A percentile compares a stretch with the other conserved stretches of the same genome.
Evolutionary conservation across 2,797 vertebrate species (phyloP).

Genomic region (Melanogrammus aeglefinus): DNA sequence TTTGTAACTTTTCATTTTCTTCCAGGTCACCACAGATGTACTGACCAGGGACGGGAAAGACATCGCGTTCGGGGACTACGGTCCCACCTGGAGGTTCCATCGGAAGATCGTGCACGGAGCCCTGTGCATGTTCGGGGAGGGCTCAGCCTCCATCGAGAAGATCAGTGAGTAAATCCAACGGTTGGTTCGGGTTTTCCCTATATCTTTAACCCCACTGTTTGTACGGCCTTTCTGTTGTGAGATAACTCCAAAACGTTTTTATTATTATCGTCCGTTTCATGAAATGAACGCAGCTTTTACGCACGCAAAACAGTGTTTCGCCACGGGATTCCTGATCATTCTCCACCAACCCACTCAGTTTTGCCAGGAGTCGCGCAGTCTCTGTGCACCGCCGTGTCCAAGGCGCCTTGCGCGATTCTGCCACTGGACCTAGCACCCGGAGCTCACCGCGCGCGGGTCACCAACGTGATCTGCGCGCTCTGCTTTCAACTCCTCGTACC

Average conservation of each 20-base stretch:
- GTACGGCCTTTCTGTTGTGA: too few relatives aligned
- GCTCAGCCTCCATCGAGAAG: conserved; percentile 80
- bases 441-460: conserved; percentile 81
- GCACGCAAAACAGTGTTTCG: too few relatives aligned
- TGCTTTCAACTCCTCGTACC: conserved; percentile 88
- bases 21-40: conserved; percentile 86
- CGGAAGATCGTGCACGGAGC: conserved; percentile 86
- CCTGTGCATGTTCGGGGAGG: conserved; percentile 86
- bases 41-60: conserved; percentile 88
- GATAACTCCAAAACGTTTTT: too few relatives aligned
- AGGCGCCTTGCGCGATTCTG: conserved; percentile 55
- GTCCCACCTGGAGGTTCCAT: conserved; percentile 86
- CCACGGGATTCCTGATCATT: neutral
- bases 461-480: conserved; percentile 87
- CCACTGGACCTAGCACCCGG: conserved; percentile 77
- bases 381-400: conserved; percentile 73
- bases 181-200: neutral
- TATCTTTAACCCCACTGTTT: neutral
- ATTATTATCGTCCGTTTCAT: too few relatives aligned
- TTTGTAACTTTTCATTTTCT: neutral
- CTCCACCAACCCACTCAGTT: conserved; percentile 72
- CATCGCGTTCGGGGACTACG: conserved; percentile 88
- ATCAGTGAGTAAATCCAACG: conserved; percentile 79
- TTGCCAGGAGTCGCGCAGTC: conserved; percentile 75
- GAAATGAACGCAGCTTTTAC: too few relatives aligned